Evolutionary conservation across 1,140 invertebrate species (phyloP).

Genomic region (Calliopsis andreniformis): DNA sequence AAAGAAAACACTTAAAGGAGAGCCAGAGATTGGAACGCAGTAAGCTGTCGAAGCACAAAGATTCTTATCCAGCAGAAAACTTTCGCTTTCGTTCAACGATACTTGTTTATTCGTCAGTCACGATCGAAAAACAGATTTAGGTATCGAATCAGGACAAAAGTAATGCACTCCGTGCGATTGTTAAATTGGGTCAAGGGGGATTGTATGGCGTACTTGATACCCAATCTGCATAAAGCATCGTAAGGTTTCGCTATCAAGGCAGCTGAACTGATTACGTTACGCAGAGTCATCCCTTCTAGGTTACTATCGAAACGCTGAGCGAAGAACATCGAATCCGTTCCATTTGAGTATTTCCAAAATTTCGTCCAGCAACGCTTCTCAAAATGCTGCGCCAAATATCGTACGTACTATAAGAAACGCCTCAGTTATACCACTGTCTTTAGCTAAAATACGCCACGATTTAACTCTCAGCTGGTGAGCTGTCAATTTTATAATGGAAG

Average conservation of each 20-base stretch:
- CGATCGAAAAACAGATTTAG: conserved; percentile 3
- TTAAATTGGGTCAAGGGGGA: conserved; percentile 63
- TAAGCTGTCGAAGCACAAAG: too few species aligned
- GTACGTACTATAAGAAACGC: too few species aligned
- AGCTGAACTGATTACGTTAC: conserved; percentile 59
- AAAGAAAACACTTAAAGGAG: too few species aligned
- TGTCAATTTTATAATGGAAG: too few species aligned
- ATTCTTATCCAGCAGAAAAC: too few species aligned
- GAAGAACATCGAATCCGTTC: not conserved
- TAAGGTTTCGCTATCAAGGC: conserved; percentile 67
- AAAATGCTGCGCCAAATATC: not conserved
- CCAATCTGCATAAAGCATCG: conserved; percentile 61
- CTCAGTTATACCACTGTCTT: too few species aligned
- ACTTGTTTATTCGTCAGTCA: not conserved
- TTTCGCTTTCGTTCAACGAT: not conserved
- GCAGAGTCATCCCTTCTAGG: conserved; percentile 25
- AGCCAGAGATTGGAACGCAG: too few species aligned
- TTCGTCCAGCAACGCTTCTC: not conserved
- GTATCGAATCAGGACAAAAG: conserved; percentile 28
- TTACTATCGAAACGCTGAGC: not conserved
- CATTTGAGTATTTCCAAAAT: not conserved
- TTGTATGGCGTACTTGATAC: conserved; percentile 56
- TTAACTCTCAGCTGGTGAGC: too few species aligned
- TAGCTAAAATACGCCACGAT: too few species aligned
- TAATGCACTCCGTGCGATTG: conserved; percentile 31